Percentiles rank a stretch among this genome's conserved stretches.
These are phyloP conservation scores for Pristionchus entomophagus DNA, from an alignment of 2,888 invertebrate species.

Conservation along the genomic window DNA sequence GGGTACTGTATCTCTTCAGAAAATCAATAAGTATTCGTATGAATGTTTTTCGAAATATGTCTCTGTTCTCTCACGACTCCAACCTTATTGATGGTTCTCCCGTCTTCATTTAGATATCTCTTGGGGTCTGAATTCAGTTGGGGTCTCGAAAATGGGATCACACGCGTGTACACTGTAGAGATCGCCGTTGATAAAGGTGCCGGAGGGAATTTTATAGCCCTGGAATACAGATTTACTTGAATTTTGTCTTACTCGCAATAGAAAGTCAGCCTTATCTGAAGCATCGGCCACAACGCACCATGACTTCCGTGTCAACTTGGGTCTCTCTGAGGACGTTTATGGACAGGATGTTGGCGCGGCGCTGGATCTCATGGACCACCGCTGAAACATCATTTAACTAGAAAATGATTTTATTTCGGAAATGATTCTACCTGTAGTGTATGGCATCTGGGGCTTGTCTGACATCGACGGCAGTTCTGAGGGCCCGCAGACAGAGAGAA, in stretches of 20 bases:
- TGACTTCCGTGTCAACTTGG: slow-evolving; percentile 34
- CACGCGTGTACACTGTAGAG: background rate
- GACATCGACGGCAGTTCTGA: slow-evolving; percentile 41
- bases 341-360: slow-evolving; percentile 19
- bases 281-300: slow-evolving; percentile 6
- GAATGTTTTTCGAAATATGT: background rate
- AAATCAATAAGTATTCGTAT: background rate
- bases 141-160: background rate
- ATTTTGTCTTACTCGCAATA: too few species aligned
- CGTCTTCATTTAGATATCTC: slow-evolving; percentile 31
- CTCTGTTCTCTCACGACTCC: background rate
- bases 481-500: background rate
- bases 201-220: slow-evolving; percentile 1
- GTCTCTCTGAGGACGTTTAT: slow-evolving; percentile 24
- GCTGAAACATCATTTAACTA: background rate
- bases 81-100: slow-evolving; percentile 14
- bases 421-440: background rate
- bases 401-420: background rate
- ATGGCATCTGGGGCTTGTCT: slow-evolving; percentile 35
- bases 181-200: slow-evolving; percentile 17
- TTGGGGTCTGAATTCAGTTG: background rate
- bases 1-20: background rate
- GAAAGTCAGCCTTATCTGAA: too few species aligned
- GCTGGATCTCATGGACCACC: background rate
- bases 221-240: background rate